Percentiles rank a stretch among this genome's conserved stretches.
These are phyloP conservation scores for Polymixis flavicincta DNA, from an alignment of 2,888 invertebrate species.

Conservation along the genomic window DNA sequence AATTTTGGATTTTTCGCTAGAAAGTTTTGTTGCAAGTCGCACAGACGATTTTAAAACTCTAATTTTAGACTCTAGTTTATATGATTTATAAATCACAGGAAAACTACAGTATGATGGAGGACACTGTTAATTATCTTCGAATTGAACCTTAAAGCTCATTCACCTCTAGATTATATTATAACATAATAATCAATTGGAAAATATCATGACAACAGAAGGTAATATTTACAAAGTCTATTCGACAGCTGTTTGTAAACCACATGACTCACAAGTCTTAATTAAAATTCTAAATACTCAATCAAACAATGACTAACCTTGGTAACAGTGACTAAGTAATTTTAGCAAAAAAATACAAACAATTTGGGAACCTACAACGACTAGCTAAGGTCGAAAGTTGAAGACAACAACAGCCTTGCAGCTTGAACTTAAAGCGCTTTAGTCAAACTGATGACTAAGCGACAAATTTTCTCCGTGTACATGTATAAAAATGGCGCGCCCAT, in stretches of 20 bases:
- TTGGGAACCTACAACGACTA: slow-evolving; percentile 30
- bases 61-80: not conserved
- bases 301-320: slow-evolving; percentile 53
- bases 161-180: not conserved
- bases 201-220: not conserved
- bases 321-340: slow-evolving; percentile 50
- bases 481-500: slow-evolving; percentile 55
- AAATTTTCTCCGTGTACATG: slow-evolving; percentile 63
- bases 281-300: slow-evolving; percentile 53
- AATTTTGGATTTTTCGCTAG: not conserved
- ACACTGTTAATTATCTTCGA: not conserved
- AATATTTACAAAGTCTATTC: slow-evolving; percentile 13
- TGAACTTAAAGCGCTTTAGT: slow-evolving; percentile 40
- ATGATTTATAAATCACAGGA: not conserved
- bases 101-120: not conserved
- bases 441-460: slow-evolving; percentile 68
- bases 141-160: not conserved
- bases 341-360: slow-evolving; percentile 8
- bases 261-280: slow-evolving; percentile 52
- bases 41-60: no score
- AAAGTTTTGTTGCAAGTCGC: not conserved
- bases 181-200: not conserved
- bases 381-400: slow-evolving; percentile 39
- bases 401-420: slow-evolving; percentile 13
- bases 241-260: slow-evolving; percentile 32